Base-by-base conservation (phyloP, 2,888 invertebrate species). In the Drosophila kuntzei region DNA sequence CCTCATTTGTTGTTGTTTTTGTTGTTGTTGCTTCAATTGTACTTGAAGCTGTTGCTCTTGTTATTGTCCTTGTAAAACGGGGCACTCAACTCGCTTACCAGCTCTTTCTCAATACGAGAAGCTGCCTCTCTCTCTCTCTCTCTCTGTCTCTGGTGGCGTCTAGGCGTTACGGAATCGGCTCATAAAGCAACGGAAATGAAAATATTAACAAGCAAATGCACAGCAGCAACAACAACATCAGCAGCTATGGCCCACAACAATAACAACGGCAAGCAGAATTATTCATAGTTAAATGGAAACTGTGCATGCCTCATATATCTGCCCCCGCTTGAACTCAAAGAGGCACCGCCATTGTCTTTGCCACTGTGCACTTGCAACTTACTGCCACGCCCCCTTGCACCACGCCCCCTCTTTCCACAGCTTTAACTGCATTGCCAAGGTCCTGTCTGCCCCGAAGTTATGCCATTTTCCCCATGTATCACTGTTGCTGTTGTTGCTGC, bases 121-220 rank as follows among this genome's bases (percentile, higher is more conserved):
- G 34, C 29, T 18, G 39, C 29, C 29, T 29, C 18, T 16, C 54
- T 32, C 20, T 37, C 39, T 32, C 63, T 44, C 41, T 16, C 2
- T 44, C 25, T 18, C 32, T 22, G 49, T 57, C 32, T 25, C 43
- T 60, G n/a, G 16, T 32, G 34, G 60, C 57, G 69, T 73, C 74
- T 76, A 84, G 87, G 87, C 89, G 66, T 87, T 79, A 72, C 68
- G 85, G 84, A 81, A 89, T 76, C 78, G 84, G 61, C 76, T 78
- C 82, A 87, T 89, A 83, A 90, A 88, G 87, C 89, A 90, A 81
- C 76, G 89, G 89, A 89, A 89, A 90, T 89, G 89, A 85, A 89
- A 89, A 89, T 89, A 89, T 89, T 89, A 90, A 89, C 90, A 89
- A 87, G 85, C 89, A 89, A 86, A 77, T 89, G 89, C 82, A 87